Evolutionary conservation across 2,113 vertebrate genomes (phyloP).

Genomic region (Harpagus bidentatus): DNA sequence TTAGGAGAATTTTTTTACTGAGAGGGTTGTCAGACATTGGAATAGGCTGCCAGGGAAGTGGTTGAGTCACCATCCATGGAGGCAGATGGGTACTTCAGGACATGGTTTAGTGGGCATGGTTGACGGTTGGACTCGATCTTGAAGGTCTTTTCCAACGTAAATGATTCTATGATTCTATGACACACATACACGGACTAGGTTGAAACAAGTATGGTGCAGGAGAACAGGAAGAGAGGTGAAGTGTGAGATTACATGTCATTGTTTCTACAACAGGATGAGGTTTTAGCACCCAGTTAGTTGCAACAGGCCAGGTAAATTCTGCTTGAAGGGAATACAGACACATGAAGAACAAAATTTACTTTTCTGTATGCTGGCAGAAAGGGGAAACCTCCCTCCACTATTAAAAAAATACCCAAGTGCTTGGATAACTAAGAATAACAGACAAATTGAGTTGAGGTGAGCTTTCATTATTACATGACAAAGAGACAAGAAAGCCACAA

Average conservation of each 20-base stretch:
- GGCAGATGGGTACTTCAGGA: too few species aligned
- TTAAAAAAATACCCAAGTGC: background rate
- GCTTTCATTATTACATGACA: background rate
- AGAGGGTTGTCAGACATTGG: too few species aligned
- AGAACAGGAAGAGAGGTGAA: background rate
- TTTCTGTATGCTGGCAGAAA: background rate
- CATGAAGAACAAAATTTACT: background rate
- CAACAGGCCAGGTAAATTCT: background rate
- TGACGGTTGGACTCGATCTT: too few species aligned
- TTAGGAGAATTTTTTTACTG: too few species aligned
- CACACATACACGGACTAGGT: rapidly evolving
- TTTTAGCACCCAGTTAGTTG: background rate
- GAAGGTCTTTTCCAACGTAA: too few species aligned
- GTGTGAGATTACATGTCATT: background rate
- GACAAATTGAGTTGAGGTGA: background rate
- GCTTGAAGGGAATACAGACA: background rate
- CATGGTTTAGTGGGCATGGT: too few species aligned
- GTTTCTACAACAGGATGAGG: background rate
- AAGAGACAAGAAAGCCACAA: background rate
- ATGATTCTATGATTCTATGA: too few species aligned
- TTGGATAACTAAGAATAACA: background rate
- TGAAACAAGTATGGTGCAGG: rapidly evolving
- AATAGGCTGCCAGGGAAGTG: too few species aligned
- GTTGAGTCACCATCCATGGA: too few species aligned
- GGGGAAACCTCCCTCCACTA: background rate